These are phyloP conservation scores for Chaenodraco wilsoni DNA, from an alignment of 2,797 vertebrate species.

Conservation along the genomic window DNA sequence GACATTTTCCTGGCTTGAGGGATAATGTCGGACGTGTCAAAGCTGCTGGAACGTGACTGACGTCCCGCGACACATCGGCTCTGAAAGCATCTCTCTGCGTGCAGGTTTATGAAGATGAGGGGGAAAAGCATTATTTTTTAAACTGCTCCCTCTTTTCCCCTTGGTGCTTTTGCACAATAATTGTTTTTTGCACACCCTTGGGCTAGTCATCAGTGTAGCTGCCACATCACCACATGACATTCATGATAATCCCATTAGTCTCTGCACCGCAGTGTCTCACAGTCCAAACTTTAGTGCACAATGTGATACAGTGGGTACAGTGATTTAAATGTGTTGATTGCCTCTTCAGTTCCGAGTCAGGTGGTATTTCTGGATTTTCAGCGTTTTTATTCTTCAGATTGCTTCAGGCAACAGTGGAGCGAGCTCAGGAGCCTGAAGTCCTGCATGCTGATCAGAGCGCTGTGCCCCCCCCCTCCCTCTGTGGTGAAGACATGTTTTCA, in stretches of 20 bases:
- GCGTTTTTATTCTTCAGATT: slow-evolving; percentile 27
- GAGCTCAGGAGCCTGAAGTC: slow-evolving; percentile 27
- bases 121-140: slow-evolving; percentile 46
- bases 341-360: slow-evolving; percentile 45
- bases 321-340: slow-evolving; percentile 53
- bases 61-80: slow-evolving; percentile 53
- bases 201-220: slow-evolving; percentile 73
- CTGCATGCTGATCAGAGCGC: slow-evolving; percentile 20
- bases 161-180: slow-evolving; percentile 67
- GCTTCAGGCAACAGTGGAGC: slow-evolving; percentile 40
- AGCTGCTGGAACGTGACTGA: slow-evolving; percentile 72
- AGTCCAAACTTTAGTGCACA: slow-evolving; percentile 46
- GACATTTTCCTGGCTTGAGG: slow-evolving; percentile 50
- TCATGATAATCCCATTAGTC: slow-evolving; percentile 72
- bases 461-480: not conserved
- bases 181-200: slow-evolving; percentile 74
- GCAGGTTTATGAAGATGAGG: slow-evolving; percentile 61
- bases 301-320: slow-evolving; percentile 17
- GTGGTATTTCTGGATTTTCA: slow-evolving; percentile 45
- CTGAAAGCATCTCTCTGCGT: slow-evolving; percentile 52
- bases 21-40: slow-evolving; percentile 68
- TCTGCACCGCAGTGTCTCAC: slow-evolving; percentile 21
- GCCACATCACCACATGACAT: slow-evolving; percentile 68
- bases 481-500: slow-evolving; percentile 30
- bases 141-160: slow-evolving; percentile 49